Evolutionary conservation across 2,797 vertebrate genomes (phyloP).

Genomic region (Spheniscus humboldti): DNA sequence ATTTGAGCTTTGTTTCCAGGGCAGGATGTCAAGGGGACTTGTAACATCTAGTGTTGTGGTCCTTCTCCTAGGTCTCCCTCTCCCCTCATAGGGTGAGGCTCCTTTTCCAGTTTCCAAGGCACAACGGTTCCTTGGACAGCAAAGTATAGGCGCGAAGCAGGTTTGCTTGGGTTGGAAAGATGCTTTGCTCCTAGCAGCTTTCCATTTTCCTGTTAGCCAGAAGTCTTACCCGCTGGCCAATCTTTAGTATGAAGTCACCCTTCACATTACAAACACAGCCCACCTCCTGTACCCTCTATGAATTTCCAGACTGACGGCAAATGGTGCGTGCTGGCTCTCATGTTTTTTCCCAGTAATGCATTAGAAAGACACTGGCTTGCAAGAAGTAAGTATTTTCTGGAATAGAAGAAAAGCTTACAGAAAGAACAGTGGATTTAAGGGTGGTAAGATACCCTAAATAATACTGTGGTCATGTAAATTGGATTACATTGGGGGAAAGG

Average conservation of each 20-base stretch:
- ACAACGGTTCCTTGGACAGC: neutral
- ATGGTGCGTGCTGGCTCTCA: fast-evolving
- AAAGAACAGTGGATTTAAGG: neutral
- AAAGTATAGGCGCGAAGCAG: neutral
- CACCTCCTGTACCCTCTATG: neutral
- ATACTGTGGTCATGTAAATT: neutral
- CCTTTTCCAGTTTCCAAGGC: neutral
- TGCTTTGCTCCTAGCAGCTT: neutral
- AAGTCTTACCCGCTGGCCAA: neutral
- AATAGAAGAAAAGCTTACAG: neutral
- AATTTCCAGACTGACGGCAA: neutral
- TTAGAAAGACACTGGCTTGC: neutral
- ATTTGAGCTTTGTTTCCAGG: neutral
- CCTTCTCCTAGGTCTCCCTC: neutral
- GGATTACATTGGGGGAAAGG: neutral
- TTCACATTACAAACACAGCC: neutral
- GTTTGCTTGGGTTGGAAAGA: neutral
- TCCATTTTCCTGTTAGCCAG: neutral
- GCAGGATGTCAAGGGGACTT: neutral
- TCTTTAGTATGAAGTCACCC: neutral
- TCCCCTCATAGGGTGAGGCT: neutral
- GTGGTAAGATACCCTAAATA: neutral
- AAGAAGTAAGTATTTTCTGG: neutral
- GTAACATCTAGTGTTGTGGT: neutral
- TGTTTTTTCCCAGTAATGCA: neutral